Conservation (phyloP, 2,797 vertebrate species). For the Lycodopsis pacificus region DNA sequence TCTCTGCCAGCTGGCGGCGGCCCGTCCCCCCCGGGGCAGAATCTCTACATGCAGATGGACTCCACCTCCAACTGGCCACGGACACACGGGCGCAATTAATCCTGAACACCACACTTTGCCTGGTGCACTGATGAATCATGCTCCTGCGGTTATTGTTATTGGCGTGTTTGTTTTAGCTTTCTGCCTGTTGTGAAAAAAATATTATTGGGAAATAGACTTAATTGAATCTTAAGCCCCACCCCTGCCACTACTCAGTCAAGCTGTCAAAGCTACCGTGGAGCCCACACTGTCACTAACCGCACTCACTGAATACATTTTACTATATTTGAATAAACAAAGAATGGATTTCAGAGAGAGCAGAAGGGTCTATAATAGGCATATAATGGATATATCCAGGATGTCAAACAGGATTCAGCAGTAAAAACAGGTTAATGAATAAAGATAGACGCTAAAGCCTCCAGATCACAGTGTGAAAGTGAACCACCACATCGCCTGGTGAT, state of each 20-base stretch:
- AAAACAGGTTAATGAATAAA: too few relatives aligned
- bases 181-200: background rate
- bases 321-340: background rate
- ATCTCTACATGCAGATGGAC: constrained; percentile 55
- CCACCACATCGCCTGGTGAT: too few relatives aligned
- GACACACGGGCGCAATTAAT: constrained; percentile 45
- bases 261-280: background rate
- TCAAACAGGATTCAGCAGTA: too few relatives aligned
- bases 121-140: constrained; percentile 7
- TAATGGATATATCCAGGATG: too few relatives aligned
- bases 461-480: too few relatives aligned
- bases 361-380: too few relatives aligned
- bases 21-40: constrained; percentile 46
- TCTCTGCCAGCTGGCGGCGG: constrained; percentile 55
- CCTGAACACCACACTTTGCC: constrained; percentile 29
- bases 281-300: background rate
- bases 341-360: background rate
- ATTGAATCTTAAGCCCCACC: background rate
- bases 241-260: background rate
- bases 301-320: too few relatives aligned
- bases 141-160: background rate
- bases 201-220: background rate
- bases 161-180: constrained; percentile 3
- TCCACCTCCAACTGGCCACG: constrained; percentile 46
- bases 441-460: too few relatives aligned